Evolutionary conservation across 2,113 vertebrate species (phyloP), one percentile per base, ranked within the genome.

Genomic region (Chelonoidis abingdonii): DNA sequence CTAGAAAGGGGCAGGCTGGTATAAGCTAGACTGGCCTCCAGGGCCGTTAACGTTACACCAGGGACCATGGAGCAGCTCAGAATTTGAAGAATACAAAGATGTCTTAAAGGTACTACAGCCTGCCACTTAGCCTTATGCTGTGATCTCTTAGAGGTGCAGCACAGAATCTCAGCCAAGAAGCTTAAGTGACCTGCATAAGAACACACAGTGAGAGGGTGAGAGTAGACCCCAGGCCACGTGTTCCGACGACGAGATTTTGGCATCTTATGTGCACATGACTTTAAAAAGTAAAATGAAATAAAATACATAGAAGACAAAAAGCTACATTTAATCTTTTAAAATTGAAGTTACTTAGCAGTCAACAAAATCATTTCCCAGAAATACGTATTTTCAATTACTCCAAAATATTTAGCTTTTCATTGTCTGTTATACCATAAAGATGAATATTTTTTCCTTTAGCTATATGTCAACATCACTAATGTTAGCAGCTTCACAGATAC

Each of bases 191-290:
- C 38, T 1, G 38, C 5, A 4, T 44, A 76, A 88, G 35, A 86
- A 59, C 6, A 49, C n/a, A 85, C 5, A 83, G 44, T 2, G 59
- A 54, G 10, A n/a, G 38, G 41, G 65, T 0, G 3, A 4, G 27
- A 31, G 83, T 25, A 1, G 72, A 25, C 59, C 38, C 75, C 0
- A 4, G 21, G 44, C 56, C 38, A 11, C 2, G 4, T 21, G 5
- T 72, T 49, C 11, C 17, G 50, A 6, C 21, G 6, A 78, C 5
- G 6, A 53, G 2, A 21, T 90, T 81, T 1, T 0, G 85, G 44
- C 1, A 83, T 3, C 8, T 90, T 76, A 72, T 56, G 21, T 49
- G 62, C 38, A 83, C 1, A 5, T 0, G 49, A 52, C 47, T 29
- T 88, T 69, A 5, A 4, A 52, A 80, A 24, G 24, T 62, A 62